Evolutionary conservation across 2,888 invertebrate genomes (phyloP), one percentile per base, ranked within the genome.

Genomic region (Acanthosepion esculentum): DNA sequence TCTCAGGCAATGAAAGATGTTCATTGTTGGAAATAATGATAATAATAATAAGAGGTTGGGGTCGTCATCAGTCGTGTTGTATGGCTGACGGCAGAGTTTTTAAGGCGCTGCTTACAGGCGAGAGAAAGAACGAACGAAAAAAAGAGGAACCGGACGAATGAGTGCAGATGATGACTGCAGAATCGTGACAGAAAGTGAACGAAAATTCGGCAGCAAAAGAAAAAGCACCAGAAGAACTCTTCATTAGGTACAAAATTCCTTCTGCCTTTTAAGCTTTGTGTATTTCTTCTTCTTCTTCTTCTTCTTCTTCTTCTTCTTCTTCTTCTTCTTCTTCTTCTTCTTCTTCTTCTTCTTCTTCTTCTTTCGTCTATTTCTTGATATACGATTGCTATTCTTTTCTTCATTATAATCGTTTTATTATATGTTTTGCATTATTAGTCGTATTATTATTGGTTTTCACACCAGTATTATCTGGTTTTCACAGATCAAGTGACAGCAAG

Each of bases 191-290:
- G 78, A 78, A 78, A 78, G n/a, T 78, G 78, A 78, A 78, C 33
- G 78, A 78, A 78, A 78, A 33, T 15, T 18, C n/a, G 15, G n/a
- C 78, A n/a, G n/a, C 6, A 12, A 78, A 78, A n/a, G 78, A 78
- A 78, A 33, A n/a, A 78, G 3, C 78, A 78, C 8, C n/a, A 78
- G n/a, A 18, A 78, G n/a, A n/a, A 15, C 78, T 78, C 78, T n/a
- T 78, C 78, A 78, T 78, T 78, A 78, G 78, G 78, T 78, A 78
- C 78, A 78, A n/a, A n/a, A 78, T 78, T 78, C n/a, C 78, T 78
- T 78, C 78, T 12, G 78, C 10, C n/a, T n/a, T 78, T 78, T 41
- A 41, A 41, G 41, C 41, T 41, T 41, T 41, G 41, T 41, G 3
- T 41, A 3, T 2, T 41, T 41, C 4, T 15, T 78, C 15, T 78